Evolutionary conservation across 2,797 vertebrate genomes (phyloP), one percentile per base, ranked within the genome.

Genomic region (Crypturellus tataupa): DNA sequence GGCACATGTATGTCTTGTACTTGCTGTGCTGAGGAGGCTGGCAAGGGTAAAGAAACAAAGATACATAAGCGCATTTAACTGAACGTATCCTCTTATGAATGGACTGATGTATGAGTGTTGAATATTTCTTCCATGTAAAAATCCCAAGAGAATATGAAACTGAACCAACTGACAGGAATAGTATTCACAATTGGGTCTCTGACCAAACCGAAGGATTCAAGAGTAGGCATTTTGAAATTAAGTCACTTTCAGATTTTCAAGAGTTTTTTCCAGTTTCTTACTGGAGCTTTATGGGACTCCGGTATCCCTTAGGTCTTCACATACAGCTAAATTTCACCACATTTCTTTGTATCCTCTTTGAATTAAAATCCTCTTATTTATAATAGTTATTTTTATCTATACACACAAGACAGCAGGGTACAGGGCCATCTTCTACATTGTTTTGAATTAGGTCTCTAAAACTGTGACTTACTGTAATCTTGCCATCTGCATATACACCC

Each of bases 1-100:
- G 98, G 95, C 99, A 99, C 99, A 99, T 99, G 91, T 99, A 99
- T 2, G 99, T 99, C 97, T 99, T 99, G 95, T 99, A 99, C 95
- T 99, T 99, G 98, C 99, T 99, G 97, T 99, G 99, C 97, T 99
- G 99, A 77, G 99, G 99, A 93, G 99, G 99, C 99, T 99, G 93
- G 29, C 79, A 51, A 96, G 63, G 62, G 39, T 67, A 96, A 94
- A 95, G 79, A 93, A 25, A 90, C 15, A 70, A 80, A 46, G 77
- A 84, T 1, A 89, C 3, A 2, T 4, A 60, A 80, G 12, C 14
- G 14, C 53, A 73, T 16, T 84, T 69, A 25, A 42, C n/a, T 73
- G 33, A 68, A 53, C 0, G 0, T 2, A 53, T 5, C 18, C 19
- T 63, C 64, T 33, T 72, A 49, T 1, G 60, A 71, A 69, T 89